phyloP scores from a whole-genome alignment of 2,888 invertebrate species.

The Limnephilus lunatus region DNA sequence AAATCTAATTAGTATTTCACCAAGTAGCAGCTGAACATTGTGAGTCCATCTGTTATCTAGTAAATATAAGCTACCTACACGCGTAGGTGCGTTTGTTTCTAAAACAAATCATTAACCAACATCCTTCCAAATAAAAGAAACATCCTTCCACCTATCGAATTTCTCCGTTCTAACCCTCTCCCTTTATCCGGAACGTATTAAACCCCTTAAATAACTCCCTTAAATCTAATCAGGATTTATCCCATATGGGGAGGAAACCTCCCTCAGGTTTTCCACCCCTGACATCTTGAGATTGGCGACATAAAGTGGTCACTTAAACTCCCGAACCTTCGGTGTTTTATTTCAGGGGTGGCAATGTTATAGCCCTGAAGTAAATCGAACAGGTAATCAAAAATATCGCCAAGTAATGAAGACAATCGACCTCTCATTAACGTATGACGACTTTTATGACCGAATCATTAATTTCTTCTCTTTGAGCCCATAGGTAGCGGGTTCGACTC shows the following conservation, averaged over 20 bases:
- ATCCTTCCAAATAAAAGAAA: too few relatives aligned
- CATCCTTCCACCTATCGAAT: slow-evolving; percentile 18
- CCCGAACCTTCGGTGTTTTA: background rate
- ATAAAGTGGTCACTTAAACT: slow-evolving; percentile 65
- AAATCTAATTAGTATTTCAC: too few relatives aligned
- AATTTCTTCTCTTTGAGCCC: background rate
- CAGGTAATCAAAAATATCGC: too few relatives aligned
- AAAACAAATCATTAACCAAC: too few relatives aligned
- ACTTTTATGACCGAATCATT: background rate
- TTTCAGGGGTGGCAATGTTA: slow-evolving; percentile 6
- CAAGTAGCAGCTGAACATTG: too few relatives aligned
- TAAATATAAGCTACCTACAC: too few relatives aligned
- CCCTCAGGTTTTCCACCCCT: slow-evolving; percentile 11
- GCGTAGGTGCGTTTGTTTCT: too few relatives aligned
- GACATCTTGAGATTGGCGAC: slow-evolving; percentile 55
- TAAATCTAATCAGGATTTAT: slow-evolving; percentile 63
- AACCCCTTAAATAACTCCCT: slow-evolving; percentile 59
- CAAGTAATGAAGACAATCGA: too few relatives aligned
- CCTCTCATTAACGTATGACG: too few relatives aligned
- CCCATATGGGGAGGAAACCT: slow-evolving; percentile 7
- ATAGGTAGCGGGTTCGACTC: background rate
- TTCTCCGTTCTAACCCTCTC: background rate
- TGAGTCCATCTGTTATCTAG: too few relatives aligned
- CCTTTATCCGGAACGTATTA: slow-evolving; percentile 26
- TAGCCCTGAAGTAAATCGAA: background rate